Percentiles rank a stretch among this genome's conserved stretches.
phyloP scores from a whole-genome alignment of 2,888 invertebrate genomes.

The Elysia crispata region DNA sequence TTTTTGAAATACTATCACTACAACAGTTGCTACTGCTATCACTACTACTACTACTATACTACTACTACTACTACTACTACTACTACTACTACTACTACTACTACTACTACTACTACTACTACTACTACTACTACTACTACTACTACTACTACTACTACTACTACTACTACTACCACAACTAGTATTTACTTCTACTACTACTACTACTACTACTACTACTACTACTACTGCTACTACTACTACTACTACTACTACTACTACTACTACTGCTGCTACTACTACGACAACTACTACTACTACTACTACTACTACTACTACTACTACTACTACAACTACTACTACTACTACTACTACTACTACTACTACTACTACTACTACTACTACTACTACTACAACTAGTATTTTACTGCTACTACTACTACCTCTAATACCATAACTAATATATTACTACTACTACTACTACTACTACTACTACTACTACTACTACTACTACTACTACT shows the following conservation, averaged over 20 bases:
- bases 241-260: neutral
- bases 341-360: conserved; percentile 44
- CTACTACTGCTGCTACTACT: neutral
- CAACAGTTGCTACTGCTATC: too few species aligned
- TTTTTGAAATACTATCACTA: too few species aligned
- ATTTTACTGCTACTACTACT: too few species aligned
- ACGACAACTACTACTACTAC: neutral
- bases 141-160: conserved; percentile 12
- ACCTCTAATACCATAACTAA: too few species aligned
- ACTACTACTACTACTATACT: neutral
- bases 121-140: conserved; percentile 9
- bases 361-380: conserved; percentile 42
- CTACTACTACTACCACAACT: conserved; percentile 13
- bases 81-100: conserved; percentile 10
- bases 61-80: conserved; percentile 19
- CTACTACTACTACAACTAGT: conserved; percentile 1
- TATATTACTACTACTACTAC: too few species aligned
- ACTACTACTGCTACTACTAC: neutral
- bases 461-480: too few species aligned
- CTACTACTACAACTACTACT: conserved; percentile 35
- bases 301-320: neutral
- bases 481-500: too few species aligned
- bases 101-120: conserved; percentile 3
- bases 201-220: neutral
- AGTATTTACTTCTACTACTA: neutral